Evolutionary conservation across 1,140 invertebrate genomes (phyloP), one percentile per base, ranked within the genome.

Genomic region (Sarcophaga peregrina): DNA sequence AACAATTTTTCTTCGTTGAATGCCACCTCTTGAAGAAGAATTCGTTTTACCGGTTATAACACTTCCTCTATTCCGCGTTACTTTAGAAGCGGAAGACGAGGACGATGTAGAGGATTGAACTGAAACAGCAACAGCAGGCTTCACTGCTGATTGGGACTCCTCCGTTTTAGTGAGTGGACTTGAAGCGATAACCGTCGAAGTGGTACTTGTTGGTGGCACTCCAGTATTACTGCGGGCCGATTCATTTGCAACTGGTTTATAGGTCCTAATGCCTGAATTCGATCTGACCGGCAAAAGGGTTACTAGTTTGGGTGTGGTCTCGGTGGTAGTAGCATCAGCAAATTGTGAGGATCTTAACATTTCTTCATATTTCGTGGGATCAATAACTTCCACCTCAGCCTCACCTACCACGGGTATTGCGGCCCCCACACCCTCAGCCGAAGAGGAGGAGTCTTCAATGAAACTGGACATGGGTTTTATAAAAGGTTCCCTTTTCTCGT

Each of bases 361-460:
- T 84, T 90, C 90, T 75, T 90, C 90, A 82, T 90, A 90, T 82
- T 89, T 88, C 10, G 86, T 85, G 6, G 90, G 90, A 74, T 90
- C 90, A 2, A 90, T 86, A 0, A 90, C 88, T 50, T 90, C 90
- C 0, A 90, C 88, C 47, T 90, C 90, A 0, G 90, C 90, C 82
- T 90, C 88, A 15, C 90, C 90, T 0, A 90, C 85, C 7, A 90
- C 86, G 0, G 88, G 88, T 62, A 90, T 88, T 0, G 86, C 87
- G 0, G 88, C 88, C 0, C 86, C 87, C 8, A 89, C 45, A 0
- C 87, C 84, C 75, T 89, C 88, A 0, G 85, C 81, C 0, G 88
- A 89, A 17, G 75, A 46, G 37, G 88, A 89, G 13, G 75, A 46
- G 37, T 85, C 84, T 1, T 87, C 85, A 74, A 90, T 85, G 45